Conservation (phyloP, 2,113 vertebrate species). For the Theropithecus gelada region DNA sequence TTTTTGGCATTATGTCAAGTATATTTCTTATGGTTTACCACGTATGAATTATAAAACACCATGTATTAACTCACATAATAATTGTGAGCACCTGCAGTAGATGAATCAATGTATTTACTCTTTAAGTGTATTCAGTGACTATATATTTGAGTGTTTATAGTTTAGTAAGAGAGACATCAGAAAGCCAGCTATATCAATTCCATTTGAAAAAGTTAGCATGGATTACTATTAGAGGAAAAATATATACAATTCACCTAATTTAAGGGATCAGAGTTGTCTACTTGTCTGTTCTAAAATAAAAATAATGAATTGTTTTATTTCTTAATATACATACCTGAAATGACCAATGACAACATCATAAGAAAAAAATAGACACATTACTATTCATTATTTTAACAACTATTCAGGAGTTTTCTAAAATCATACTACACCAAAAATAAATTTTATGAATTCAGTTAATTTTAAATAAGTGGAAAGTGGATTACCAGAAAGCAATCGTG, state of each 20-base stretch:
- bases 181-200: not conserved
- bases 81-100: not conserved
- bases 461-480: not conserved
- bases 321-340: not conserved
- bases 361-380: not conserved
- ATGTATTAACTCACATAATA: not conserved
- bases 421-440: not conserved
- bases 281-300: not conserved
- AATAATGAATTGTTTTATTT: not conserved
- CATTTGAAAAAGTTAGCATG: not conserved
- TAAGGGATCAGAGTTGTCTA: not conserved
- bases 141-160: not conserved
- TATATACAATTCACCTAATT: not conserved
- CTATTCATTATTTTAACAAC: not conserved
- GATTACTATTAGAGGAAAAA: not conserved
- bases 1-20: not conserved
- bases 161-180: not conserved
- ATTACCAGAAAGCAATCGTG: not conserved
- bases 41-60: not conserved
- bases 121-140: not conserved
- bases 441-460: not conserved
- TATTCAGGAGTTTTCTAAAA: not conserved
- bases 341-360: not conserved
- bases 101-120: not conserved
- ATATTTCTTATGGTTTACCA: not conserved